phyloP scores from a whole-genome alignment of 2,797 vertebrate species.

The Steatocranus sp. region DNA sequence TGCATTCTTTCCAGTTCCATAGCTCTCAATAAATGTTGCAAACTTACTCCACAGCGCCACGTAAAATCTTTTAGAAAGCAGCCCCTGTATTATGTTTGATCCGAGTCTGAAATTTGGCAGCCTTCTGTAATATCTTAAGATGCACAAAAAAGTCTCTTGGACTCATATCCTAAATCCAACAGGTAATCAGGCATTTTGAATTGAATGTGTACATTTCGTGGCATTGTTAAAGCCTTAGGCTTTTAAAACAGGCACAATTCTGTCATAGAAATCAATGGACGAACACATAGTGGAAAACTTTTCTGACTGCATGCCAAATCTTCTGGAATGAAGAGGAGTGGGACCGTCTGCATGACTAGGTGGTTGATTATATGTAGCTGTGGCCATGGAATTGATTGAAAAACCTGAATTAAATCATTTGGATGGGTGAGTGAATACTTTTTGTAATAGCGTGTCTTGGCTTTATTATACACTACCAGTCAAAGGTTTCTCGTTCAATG shows the following conservation, averaged over 20 bases:
- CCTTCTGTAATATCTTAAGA: neutral
- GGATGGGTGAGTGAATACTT: neutral
- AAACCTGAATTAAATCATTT: neutral
- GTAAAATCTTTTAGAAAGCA: neutral
- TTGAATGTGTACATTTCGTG: neutral
- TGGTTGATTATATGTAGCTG: neutral
- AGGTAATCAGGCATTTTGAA: neutral
- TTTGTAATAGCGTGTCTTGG: neutral
- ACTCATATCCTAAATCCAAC: neutral
- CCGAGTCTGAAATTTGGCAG: neutral
- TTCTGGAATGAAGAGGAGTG: neutral
- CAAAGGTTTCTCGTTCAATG: neutral
- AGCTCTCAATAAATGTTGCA: neutral
- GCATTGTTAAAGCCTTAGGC: neutral
- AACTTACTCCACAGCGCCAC: neutral
- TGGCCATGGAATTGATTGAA: neutral
- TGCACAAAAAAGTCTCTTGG: neutral
- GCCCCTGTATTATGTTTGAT: neutral
- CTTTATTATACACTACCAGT: neutral
- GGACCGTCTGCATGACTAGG: neutral
- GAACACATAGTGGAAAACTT: neutral
- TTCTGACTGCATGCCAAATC: neutral
- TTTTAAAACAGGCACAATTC: neutral
- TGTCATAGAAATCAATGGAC: neutral
- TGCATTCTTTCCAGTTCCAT: neutral